Base-by-base conservation (phyloP, 2,797 vertebrate species). In the Euphonia xanthogaster region DNA sequence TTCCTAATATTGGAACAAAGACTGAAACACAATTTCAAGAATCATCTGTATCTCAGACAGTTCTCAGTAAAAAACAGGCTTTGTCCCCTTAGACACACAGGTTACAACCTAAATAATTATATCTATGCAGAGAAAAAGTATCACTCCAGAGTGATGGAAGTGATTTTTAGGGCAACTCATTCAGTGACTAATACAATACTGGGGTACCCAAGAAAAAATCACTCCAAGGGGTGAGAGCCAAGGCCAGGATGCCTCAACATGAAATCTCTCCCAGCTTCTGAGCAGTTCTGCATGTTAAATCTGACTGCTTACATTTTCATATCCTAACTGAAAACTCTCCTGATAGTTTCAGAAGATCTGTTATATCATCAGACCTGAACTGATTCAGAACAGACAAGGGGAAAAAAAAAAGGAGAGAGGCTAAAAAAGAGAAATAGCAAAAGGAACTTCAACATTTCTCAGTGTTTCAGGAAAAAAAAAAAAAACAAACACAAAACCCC, bases 401-500 rank as follows among this genome's bases (percentile, higher is more conserved):
- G 0, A 0, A 12, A 7, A 10, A 5, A 51, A 31, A 2, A 6
- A 8, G 3, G 5, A 31, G 9, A 33, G 9, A 28, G 15, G 55
- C 5, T 11, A 2, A 31, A 9, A 37, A 5, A 33, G 3, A 68
- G 12, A 68, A 53, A 57, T 2, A 35, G 9, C 3, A 23, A 72
- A 68, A 78, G 39, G 68, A 78, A 35, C 9, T n/a, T 88, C 7
- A 75, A 42, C 3, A 23, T 21, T 50, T 31, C 30, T 60, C 17
- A 31, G 10, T 4, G 28, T 73, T 68, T 55, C 17, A 72, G 12
- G 9, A 7, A 22, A 72, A 23, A 27, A 4, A 42, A 33, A 48
- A 13, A 23, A 67, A 48, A 30, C 7, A 12, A 27, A 53, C 28
- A 10, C 18, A 61, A 40, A 25, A 51, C 25, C 4, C 14, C 30